Conservation (phyloP, 1,140 invertebrate genomes). For the Hydropsyche tenuis region DNA sequence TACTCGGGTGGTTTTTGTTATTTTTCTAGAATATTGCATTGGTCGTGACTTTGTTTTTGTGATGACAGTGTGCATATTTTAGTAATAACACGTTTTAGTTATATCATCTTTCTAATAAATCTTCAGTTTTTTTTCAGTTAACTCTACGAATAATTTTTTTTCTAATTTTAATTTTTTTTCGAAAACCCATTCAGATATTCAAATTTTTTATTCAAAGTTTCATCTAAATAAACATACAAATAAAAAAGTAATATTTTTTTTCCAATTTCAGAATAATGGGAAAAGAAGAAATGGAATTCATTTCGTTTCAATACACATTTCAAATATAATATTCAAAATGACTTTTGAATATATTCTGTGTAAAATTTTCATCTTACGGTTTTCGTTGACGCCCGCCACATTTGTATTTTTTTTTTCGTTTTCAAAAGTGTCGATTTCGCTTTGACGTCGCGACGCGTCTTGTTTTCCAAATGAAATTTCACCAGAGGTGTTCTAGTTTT, state of each 20-base stretch:
- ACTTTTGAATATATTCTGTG: too few species aligned
- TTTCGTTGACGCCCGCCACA: neutral
- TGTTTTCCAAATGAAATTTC: slow-evolving; percentile 18
- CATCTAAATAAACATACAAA: too few species aligned
- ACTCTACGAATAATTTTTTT: too few species aligned
- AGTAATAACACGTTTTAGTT: too few species aligned
- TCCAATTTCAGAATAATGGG: too few species aligned
- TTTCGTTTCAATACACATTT: neutral
- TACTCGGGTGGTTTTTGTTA: neutral
- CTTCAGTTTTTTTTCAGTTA: too few species aligned
- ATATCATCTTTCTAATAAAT: too few species aligned
- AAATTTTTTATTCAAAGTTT: too few species aligned
- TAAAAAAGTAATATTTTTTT: too few species aligned
- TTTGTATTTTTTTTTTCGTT: neutral
- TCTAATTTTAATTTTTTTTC: too few species aligned
- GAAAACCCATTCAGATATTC: too few species aligned
- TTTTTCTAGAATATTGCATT: neutral
- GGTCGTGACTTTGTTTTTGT: neutral
- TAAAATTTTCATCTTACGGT: neutral
- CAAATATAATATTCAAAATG: too few species aligned
- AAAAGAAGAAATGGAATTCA: neutral
- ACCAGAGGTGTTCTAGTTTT: neutral
- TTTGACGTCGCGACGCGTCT: neutral
- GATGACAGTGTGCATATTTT: neutral
- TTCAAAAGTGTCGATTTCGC: neutral